These are phyloP conservation scores for Rhinogobius similis DNA, from an alignment of 2,113 vertebrate species.

Conservation along the genomic window DNA sequence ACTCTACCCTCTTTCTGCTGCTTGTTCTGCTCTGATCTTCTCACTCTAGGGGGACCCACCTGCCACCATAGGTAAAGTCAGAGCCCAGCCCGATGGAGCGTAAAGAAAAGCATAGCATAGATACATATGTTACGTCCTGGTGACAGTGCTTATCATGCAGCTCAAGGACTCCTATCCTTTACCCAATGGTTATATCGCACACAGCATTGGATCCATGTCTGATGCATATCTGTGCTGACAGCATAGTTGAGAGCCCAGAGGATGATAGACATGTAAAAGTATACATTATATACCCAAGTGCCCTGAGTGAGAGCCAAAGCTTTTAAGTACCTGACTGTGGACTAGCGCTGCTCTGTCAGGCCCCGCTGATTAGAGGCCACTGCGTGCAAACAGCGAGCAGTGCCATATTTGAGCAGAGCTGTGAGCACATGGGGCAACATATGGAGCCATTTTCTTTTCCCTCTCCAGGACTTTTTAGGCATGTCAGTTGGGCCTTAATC, in stretches of 20 bases:
- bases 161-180: constrained; percentile 69
- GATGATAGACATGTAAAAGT: constrained; percentile 69
- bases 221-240: constrained; percentile 71
- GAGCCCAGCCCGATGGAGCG: constrained; percentile 38
- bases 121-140: constrained; percentile 70
- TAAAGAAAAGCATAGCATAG: constrained; percentile 59
- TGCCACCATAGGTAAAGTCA: constrained; percentile 59
- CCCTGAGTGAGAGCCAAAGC: constrained; percentile 4
- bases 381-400: constrained; percentile 39
- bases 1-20: constrained; percentile 11
- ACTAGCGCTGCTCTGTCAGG: constrained; percentile 29
- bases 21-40: constrained; percentile 30
- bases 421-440: constrained; percentile 64
- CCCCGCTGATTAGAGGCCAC: constrained; percentile 40
- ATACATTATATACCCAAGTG: constrained; percentile 45
- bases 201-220: constrained; percentile 64
- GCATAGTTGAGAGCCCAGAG: constrained; percentile 57
- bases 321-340: constrained; percentile 40
- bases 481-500: constrained; percentile 69
- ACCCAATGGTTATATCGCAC: constrained; percentile 70
- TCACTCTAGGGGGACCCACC: constrained; percentile 51
- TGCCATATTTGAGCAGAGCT: constrained; percentile 48
- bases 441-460: constrained; percentile 61
- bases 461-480: constrained; percentile 63
- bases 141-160: constrained; percentile 74